These are phyloP conservation scores for Rhinopomastus cyanomelas DNA, from an alignment of 2,113 vertebrate genomes.

Conservation along the genomic window DNA sequence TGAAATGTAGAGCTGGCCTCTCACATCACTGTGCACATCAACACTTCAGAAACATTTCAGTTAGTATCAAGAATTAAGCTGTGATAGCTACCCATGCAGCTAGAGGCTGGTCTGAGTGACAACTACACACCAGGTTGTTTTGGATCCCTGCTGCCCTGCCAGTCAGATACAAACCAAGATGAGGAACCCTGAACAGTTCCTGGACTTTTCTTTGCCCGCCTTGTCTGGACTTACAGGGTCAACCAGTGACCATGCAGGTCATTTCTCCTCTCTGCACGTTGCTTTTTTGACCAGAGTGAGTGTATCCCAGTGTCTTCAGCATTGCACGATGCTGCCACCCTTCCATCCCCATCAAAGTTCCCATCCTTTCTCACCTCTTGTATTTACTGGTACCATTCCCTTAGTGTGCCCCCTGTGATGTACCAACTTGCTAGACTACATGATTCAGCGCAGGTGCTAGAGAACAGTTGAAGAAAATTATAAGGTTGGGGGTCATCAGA, in stretches of 20 bases:
- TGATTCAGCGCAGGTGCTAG: constrained; percentile 25
- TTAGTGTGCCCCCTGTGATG: background rate
- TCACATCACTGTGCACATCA: background rate
- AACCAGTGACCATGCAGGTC: background rate
- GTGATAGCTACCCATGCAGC: background rate
- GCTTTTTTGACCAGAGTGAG: background rate
- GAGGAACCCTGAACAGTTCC: background rate
- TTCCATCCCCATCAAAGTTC: background rate
- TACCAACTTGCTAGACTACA: background rate
- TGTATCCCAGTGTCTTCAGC: background rate
- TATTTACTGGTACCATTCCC: background rate
- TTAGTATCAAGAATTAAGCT: constrained; percentile 7
- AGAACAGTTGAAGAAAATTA: background rate
- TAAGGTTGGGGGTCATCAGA: background rate
- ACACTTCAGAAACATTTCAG: background rate
- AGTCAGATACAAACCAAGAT: constrained; percentile 42
- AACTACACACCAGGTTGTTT: background rate
- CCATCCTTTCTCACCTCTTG: background rate
- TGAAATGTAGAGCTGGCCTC: background rate
- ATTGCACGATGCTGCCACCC: background rate
- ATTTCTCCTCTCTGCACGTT: background rate
- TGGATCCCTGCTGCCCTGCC: background rate
- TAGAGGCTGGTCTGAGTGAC: background rate
- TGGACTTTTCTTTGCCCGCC: constrained; percentile 22
- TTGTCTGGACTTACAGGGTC: background rate